Percentiles rank a stretch among this genome's conserved stretches.
phyloP scores from a whole-genome alignment of 2,797 vertebrate species.

The Oceanodroma leucorhoa region DNA sequence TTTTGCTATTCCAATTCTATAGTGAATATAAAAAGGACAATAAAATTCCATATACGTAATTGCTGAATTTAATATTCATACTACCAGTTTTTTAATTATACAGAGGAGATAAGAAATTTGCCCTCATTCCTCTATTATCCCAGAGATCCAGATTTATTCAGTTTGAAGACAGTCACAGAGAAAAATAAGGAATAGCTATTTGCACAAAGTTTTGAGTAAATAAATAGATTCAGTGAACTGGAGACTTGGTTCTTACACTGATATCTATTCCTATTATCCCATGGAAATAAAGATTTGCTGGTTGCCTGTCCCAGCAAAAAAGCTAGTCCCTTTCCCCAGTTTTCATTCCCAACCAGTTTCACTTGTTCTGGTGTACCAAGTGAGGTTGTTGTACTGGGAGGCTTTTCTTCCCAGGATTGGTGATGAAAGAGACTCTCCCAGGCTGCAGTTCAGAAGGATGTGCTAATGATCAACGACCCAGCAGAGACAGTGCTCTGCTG shows the following conservation, averaged over 20 bases:
- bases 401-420: background rate
- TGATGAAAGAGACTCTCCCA: background rate
- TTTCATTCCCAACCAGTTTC: background rate
- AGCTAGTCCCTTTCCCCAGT: background rate
- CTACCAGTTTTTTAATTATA: background rate
- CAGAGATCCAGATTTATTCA: background rate
- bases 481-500: background rate
- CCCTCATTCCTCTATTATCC: background rate
- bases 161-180: background rate
- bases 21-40: background rate
- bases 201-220: background rate
- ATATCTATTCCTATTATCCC: background rate
- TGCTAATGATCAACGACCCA: background rate
- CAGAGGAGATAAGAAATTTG: background rate
- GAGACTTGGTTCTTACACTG: background rate
- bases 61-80: background rate
- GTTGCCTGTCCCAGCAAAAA: background rate
- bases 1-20: background rate
- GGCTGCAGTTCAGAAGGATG: background rate
- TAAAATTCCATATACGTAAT: background rate
- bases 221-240: background rate
- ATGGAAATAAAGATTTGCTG: background rate
- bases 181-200: background rate
- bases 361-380: background rate
- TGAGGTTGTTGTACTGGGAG: background rate